phyloP scores from a whole-genome alignment of 1,140 invertebrate genomes.

The Neodiprion lecontei region DNA sequence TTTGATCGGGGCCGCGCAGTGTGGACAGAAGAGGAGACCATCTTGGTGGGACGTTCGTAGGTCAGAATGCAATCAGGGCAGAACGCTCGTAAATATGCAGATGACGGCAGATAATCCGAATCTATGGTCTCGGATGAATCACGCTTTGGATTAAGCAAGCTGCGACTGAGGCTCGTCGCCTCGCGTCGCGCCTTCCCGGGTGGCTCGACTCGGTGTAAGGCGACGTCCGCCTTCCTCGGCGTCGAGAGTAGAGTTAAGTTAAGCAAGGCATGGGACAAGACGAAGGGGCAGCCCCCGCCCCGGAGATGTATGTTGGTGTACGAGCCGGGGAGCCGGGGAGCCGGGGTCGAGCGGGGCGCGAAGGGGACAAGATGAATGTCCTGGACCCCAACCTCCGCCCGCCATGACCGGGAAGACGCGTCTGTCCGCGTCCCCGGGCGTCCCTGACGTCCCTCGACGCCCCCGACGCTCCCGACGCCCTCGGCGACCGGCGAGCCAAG shows the following conservation, averaged over 20 bases:
- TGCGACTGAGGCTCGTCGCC: conserved; percentile 35
- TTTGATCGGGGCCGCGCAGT: too few species aligned
- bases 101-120: conserved; percentile 55
- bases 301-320: conserved; percentile 48
- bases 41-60: conserved; percentile 14
- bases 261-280: conserved; percentile 39
- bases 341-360: conserved; percentile 30
- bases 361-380: conserved; percentile 59
- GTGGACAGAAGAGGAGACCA: too few species aligned
- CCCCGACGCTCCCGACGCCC: conserved; percentile 36
- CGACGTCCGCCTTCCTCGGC: neutral
- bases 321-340: conserved; percentile 26
- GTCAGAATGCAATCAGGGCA: conserved; percentile 12
- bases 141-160: conserved; percentile 44
- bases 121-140: conserved; percentile 46
- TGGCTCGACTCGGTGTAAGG: too few species aligned
- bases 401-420: conserved; percentile 8
- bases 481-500: conserved; percentile 51
- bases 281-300: conserved; percentile 41
- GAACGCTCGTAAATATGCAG: conserved; percentile 51
- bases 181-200: conserved; percentile 13
- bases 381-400: conserved; percentile 51
- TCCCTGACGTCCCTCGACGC: conserved; percentile 27
- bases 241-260: conserved; percentile 45
- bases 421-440: conserved; percentile 24